A percentile compares a stretch with the other conserved stretches of the same genome.
phyloP scores from a whole-genome alignment of 2,113 vertebrate species.

The Sceloporus tristichus region DNA sequence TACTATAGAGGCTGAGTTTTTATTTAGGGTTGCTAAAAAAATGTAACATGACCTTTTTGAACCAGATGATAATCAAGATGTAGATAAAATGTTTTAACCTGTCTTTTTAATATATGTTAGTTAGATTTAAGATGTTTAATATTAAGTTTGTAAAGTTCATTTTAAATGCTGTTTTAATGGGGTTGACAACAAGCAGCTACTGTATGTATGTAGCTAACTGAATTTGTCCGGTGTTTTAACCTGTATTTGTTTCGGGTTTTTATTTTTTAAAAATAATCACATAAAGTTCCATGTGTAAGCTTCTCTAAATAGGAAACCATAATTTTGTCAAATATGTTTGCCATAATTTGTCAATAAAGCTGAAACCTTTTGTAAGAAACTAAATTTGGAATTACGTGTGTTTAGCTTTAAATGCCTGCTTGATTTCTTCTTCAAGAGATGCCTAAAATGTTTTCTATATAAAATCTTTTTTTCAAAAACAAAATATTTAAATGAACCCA shows the following conservation, averaged over 20 bases:
- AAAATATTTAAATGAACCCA: slow-evolving; percentile 87
- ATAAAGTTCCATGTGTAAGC: slow-evolving; percentile 95
- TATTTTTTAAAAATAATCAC: slow-evolving; percentile 84
- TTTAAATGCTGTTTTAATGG: slow-evolving; percentile 92
- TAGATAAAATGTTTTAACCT: slow-evolving; percentile 91
- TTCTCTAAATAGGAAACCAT: slow-evolving; percentile 97
- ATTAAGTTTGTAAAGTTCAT: slow-evolving; percentile 92
- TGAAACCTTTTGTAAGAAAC: slow-evolving; percentile 91
- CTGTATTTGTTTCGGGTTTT: slow-evolving; percentile 91
- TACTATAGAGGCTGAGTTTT: slow-evolving; percentile 79
- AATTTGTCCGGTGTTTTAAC: slow-evolving; percentile 98
- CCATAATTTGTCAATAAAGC: slow-evolving; percentile 93
- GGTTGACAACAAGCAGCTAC: slow-evolving; percentile 88
- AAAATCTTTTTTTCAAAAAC: slow-evolving; percentile 73
- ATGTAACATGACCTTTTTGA: slow-evolving; percentile 80
- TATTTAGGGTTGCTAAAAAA: slow-evolving; percentile 83
- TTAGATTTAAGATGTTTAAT: slow-evolving; percentile 87
- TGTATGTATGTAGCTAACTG: slow-evolving; percentile 95
- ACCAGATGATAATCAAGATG: slow-evolving; percentile 82
- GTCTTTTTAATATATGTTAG: slow-evolving; percentile 90
- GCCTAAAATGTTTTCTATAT: slow-evolving; percentile 91
- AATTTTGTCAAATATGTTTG: slow-evolving; percentile 93
- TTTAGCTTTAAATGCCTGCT: slow-evolving; percentile 91
- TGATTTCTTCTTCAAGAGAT: slow-evolving; percentile 90
- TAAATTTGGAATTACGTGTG: slow-evolving; percentile 91